Evolutionary conservation across 2,888 invertebrate species (phyloP).

Genomic region (Drymonia ruficornis): DNA sequence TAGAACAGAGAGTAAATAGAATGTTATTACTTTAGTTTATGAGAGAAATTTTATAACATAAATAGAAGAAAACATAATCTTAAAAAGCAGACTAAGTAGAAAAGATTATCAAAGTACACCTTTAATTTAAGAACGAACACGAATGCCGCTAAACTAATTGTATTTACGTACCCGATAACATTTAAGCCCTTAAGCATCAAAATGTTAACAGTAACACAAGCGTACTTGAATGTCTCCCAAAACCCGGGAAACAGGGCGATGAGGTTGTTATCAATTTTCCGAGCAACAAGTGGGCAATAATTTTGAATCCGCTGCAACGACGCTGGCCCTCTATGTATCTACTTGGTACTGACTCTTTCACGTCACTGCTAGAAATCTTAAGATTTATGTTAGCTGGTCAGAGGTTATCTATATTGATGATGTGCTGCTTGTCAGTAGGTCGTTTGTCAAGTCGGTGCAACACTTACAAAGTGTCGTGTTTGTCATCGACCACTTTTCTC

Average conservation of each 20-base stretch:
- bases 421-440: conserved; percentile 32
- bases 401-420: conserved; percentile 49
- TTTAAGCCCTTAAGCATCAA: conserved; percentile 3
- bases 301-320: conserved; percentile 75
- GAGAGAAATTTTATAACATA: too few relatives aligned
- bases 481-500: conserved; percentile 45
- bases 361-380: conserved; percentile 46
- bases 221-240: conserved; percentile 74
- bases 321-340: conserved; percentile 50
- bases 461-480: conserved; percentile 44
- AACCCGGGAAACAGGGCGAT: conserved; percentile 55
- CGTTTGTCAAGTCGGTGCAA: conserved; percentile 42
- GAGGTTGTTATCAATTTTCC: conserved; percentile 81
- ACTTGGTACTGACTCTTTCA: conserved; percentile 52
- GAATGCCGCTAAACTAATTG: not conserved
- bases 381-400: conserved; percentile 43
- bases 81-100: too few relatives aligned
- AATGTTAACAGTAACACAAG: conserved; percentile 45
- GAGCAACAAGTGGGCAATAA: conserved; percentile 83
- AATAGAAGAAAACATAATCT: too few relatives aligned
- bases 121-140: not conserved
- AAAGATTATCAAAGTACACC: not conserved
- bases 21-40: too few relatives aligned
- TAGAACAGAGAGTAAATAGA: too few relatives aligned
- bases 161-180: not conserved